phyloP scores from a whole-genome alignment of 2,797 vertebrate genomes.

The Characodon lateralis region DNA sequence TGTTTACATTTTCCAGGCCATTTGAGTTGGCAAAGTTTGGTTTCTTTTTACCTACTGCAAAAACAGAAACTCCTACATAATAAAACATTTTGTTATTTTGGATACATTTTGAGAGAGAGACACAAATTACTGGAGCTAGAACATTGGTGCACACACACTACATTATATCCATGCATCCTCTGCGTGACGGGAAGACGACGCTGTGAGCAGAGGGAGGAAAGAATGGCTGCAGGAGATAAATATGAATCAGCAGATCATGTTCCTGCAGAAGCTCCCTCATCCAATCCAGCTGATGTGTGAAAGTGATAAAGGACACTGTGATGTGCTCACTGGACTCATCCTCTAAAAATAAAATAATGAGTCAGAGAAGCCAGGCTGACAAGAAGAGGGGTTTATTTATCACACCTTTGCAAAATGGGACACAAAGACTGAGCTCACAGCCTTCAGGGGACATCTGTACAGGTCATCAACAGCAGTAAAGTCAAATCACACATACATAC shows the following conservation, averaged over 20 bases:
- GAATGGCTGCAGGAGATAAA: conserved; percentile 66
- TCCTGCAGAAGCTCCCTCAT: conserved; percentile 19
- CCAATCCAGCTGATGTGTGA: conserved; percentile 4
- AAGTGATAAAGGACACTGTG: conserved; percentile 18
- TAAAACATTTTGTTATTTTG: background rate
- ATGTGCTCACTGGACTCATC: background rate
- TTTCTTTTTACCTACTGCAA: background rate
- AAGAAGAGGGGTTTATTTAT: conserved; percentile 73
- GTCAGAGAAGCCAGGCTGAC: conserved; percentile 16
- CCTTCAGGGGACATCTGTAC: conserved; percentile 64
- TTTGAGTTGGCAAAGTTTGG: background rate
- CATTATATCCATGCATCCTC: conserved; percentile 1
- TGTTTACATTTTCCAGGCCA: background rate
- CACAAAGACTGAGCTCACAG: conserved; percentile 64
- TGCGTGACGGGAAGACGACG: conserved; percentile 24
- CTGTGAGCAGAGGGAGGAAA: conserved; percentile 30
- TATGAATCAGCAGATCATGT: conserved; percentile 44
- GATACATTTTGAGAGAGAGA: background rate
- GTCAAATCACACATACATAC: conserved; percentile 22
- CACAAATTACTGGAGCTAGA: background rate
- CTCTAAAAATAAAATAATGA: conserved; percentile 32
- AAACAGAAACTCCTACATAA: background rate
- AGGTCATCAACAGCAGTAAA: conserved; percentile 45
- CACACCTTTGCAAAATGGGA: conserved; percentile 64
- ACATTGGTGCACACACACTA: background rate